Percentiles rank a stretch among this genome's conserved stretches.
These are phyloP conservation scores for Oligia strigilis DNA, from an alignment of 2,888 invertebrate genomes.

Conservation along the genomic window DNA sequence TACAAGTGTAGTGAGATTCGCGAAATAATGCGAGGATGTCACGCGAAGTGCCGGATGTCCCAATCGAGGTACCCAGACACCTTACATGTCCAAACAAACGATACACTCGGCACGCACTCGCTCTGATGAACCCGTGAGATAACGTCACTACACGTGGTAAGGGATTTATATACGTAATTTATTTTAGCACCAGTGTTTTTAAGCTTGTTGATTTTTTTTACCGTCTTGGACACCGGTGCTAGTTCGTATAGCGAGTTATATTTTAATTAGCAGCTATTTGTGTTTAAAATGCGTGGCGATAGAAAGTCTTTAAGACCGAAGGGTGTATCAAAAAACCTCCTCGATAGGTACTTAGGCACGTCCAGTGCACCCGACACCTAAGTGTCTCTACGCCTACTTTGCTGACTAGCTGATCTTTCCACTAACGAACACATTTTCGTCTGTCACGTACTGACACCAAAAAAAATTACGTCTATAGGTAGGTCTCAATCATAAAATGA, in stretches of 20 bases:
- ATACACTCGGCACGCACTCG: slow-evolving; percentile 59
- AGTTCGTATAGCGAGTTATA: slow-evolving; percentile 9
- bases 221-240: background rate
- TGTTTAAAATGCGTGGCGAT: too few relatives aligned
- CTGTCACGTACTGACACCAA: background rate
- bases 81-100: slow-evolving; percentile 57
- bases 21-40: slow-evolving; percentile 65
- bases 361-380: background rate
- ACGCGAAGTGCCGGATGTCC: slow-evolving; percentile 70
- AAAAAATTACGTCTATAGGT: background rate
- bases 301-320: too few relatives aligned
- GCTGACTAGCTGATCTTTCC: background rate
- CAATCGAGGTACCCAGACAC: slow-evolving; percentile 46
- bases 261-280: slow-evolving; percentile 29
- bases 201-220: background rate
- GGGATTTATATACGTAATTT: slow-evolving; percentile 65
- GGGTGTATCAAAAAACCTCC: background rate
- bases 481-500: background rate
- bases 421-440: background rate
- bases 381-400: background rate
- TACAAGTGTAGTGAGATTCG: slow-evolving; percentile 54
- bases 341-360: background rate
- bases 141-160: slow-evolving; percentile 62
- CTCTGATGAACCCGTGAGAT: slow-evolving; percentile 62
- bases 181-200: slow-evolving; percentile 49